Percentiles rank a stretch among this genome's conserved stretches.
Conservation (phyloP, 1,140 invertebrate species). For the Pachyrhynchus sulphureomaculatus region DNA sequence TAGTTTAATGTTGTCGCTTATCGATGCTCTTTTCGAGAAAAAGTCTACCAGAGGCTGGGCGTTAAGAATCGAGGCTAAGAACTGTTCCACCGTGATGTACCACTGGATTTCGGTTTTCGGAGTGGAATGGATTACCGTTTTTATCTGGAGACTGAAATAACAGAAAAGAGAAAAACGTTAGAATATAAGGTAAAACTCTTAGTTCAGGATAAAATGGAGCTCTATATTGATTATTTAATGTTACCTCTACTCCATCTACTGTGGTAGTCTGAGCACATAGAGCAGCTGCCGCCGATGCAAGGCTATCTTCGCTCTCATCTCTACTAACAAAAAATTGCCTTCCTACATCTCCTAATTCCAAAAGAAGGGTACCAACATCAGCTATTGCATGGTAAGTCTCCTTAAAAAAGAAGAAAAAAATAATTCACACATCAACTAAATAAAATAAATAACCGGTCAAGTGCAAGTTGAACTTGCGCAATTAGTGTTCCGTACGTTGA, state of each 20-base stretch:
- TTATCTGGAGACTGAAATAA: constrained; percentile 64
- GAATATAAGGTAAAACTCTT: too few relatives aligned
- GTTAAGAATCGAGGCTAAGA: constrained; percentile 78
- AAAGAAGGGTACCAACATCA: constrained; percentile 64
- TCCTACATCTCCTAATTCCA: constrained; percentile 85
- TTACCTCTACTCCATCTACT: constrained; percentile 40
- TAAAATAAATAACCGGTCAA: too few relatives aligned
- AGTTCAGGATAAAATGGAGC: not conserved
- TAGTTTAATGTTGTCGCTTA: constrained; percentile 45
- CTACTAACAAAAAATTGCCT: constrained; percentile 62
- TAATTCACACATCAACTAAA: not conserved
- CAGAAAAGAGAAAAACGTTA: too few relatives aligned
- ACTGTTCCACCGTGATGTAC: constrained; percentile 88
- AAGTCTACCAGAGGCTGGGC: constrained; percentile 73
- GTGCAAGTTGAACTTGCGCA: too few relatives aligned
- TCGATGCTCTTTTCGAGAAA: constrained; percentile 62
- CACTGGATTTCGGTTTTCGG: constrained; percentile 65
- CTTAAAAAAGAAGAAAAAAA: constrained; percentile 35
- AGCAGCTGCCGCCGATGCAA: constrained; percentile 51
- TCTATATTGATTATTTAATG: not conserved
- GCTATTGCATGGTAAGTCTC: constrained; percentile 48
- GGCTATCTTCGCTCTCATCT: constrained; percentile 62
- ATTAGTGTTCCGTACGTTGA: too few relatives aligned
- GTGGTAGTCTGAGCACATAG: constrained; percentile 40
- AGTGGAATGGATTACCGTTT: constrained; percentile 67